phyloP scores from a whole-genome alignment of 1,140 invertebrate genomes.

The Bombyx mori region DNA sequence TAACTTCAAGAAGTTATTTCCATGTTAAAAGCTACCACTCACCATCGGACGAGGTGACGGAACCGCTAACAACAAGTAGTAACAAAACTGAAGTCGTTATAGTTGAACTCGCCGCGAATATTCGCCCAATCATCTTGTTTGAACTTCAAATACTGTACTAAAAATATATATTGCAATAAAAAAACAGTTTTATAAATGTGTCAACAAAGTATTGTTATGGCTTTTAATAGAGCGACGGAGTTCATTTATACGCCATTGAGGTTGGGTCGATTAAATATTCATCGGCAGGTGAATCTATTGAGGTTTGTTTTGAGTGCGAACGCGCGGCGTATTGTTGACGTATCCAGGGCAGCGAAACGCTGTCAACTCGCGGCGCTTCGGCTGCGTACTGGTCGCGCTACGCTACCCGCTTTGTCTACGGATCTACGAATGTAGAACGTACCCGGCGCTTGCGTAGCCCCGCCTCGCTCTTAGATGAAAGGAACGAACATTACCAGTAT shows the following conservation, averaged over 20 bases:
- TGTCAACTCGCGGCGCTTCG: constrained; percentile 40
- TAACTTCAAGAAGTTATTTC: not conserved
- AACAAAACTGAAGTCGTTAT: constrained; percentile 25
- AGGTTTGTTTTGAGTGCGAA: constrained; percentile 14
- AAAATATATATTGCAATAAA: constrained; percentile 36
- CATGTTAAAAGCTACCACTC: constrained; percentile 21
- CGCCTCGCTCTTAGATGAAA: constrained; percentile 62
- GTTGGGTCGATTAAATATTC: constrained; percentile 62
- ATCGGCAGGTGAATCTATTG: constrained; percentile 43
- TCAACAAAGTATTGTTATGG: constrained; percentile 44
- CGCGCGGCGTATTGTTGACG: constrained; percentile 19
- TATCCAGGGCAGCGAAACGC: constrained; percentile 23
- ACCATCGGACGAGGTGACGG: constrained; percentile 47
- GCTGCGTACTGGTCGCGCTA: constrained; percentile 54
- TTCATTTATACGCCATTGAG: constrained; percentile 52
- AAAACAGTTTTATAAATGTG: constrained; percentile 39
- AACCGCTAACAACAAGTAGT: constrained; percentile 33
- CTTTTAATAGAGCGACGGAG: constrained; percentile 33
- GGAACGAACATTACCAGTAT: constrained; percentile 70
- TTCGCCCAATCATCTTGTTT: constrained; percentile 36
- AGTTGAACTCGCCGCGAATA: constrained; percentile 28
- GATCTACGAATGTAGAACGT: constrained; percentile 27
- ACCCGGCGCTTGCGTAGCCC: constrained; percentile 61
- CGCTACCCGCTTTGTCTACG: constrained; percentile 55
- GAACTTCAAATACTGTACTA: constrained; percentile 20